Conservation (phyloP, 2,888 invertebrate genomes). For the Emmelina monodactyla region DNA sequence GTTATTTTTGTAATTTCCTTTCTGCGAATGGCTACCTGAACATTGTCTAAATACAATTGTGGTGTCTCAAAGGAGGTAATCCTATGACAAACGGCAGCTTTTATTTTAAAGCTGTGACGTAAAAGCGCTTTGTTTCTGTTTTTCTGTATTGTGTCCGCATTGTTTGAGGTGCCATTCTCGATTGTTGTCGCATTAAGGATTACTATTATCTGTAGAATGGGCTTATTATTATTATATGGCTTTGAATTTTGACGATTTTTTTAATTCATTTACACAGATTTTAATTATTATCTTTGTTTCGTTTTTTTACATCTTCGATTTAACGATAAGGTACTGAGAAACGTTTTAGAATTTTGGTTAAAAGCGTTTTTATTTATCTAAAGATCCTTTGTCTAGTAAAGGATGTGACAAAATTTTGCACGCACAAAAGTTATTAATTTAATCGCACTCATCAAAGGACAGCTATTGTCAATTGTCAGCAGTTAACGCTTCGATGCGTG, state of each 20-base stretch:
- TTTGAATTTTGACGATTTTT: too few species aligned
- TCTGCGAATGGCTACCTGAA: constrained; percentile 48
- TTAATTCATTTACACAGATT: too few species aligned
- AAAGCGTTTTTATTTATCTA: background rate
- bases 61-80: constrained; percentile 43
- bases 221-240: too few species aligned
- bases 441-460: constrained; percentile 42
- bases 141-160: background rate
- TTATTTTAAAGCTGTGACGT: constrained; percentile 52
- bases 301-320: too few species aligned
- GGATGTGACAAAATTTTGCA: constrained; percentile 9
- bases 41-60: constrained; percentile 47
- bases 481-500: constrained; percentile 41
- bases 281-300: too few species aligned
- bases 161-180: background rate
- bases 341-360: background rate
- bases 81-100: constrained; percentile 46
- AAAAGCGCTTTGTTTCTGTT: constrained; percentile 19
- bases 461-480: constrained; percentile 41
- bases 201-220: background rate
- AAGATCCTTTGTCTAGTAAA: background rate
- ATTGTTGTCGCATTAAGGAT: background rate
- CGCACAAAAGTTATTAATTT: constrained; percentile 30
- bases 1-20: constrained; percentile 23
- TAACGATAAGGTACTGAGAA: too few species aligned